Base-by-base conservation (phyloP, 1,140 invertebrate species). In the Megalopta genalis region DNA sequence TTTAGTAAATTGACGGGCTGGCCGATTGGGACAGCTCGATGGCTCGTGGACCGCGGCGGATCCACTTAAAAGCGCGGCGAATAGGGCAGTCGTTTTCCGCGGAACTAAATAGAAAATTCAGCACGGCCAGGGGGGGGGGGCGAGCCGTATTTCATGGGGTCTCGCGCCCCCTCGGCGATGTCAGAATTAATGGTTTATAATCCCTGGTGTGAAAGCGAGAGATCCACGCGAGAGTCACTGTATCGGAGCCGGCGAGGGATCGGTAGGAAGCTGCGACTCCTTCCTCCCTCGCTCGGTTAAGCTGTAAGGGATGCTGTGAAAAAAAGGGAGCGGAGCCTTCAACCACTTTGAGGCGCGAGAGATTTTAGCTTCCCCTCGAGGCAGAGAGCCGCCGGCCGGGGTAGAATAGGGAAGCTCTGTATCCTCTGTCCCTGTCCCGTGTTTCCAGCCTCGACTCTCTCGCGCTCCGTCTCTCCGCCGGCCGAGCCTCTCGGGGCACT, bases 291-390 rank as follows among this genome's bases (percentile, higher is more conserved):
- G 85, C 87, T 83, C 79, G 86, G 89, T 90, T 88, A 88, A 87
- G 91, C 90, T 88, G 89, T 90, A 91, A 91, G 90, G 90, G 93
- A 92, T 90, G 91, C 90, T 92, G 92, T 86, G 91, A 91, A 93
- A 92, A 88, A 92, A 93, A 90, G 91, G 89, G 90, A 90, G 90
- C 88, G 87, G 88, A 92, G 88, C 88, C 90, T 91, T 90, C 91
- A 91, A 90, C 91, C 91, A 93, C 92, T 92, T 92, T 90, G 88
- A 91, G 92, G 91, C 89, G 91, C 89, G 89, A 92, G 91, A 93
- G 92, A 93, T 93, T 93, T 93, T 85, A 88, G 86, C 87, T 90
- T 88, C 90, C 86, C 90, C 90, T 91, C 86, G 90, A 90, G 88
- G 84, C 83, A 80, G 68, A 71, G 66, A 74, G 75, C 62, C 73